phyloP scores from a whole-genome alignment of 2,113 vertebrate species.

The Todiramphus chloris region DNA sequence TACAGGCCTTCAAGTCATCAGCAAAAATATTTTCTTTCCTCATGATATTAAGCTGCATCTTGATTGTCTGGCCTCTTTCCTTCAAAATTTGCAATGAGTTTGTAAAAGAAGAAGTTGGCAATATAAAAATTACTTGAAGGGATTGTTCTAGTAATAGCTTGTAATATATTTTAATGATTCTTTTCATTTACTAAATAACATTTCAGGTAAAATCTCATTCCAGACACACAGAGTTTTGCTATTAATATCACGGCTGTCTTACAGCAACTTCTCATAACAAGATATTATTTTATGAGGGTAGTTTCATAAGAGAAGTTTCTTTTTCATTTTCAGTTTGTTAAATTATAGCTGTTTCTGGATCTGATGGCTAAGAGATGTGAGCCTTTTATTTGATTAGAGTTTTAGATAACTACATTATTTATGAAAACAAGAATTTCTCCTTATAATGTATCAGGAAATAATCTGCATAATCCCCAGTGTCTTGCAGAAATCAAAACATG shows the following conservation, averaged over 20 bases:
- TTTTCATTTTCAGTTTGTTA: conserved; percentile 33
- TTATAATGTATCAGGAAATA: conserved; percentile 52
- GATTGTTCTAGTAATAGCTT: conserved; percentile 54
- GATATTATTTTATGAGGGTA: conserved; percentile 53
- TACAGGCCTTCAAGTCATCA: background rate
- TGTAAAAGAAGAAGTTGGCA: conserved; percentile 63
- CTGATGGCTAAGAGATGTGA: conserved; percentile 32
- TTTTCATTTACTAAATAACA: conserved; percentile 69
- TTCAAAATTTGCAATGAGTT: conserved; percentile 44
- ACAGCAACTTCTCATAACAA: conserved; percentile 50
- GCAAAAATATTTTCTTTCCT: background rate
- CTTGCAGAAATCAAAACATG: conserved; percentile 58
- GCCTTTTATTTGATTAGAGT: conserved; percentile 56
- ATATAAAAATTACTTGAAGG: conserved; percentile 59
- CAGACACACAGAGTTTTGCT: conserved; percentile 52
- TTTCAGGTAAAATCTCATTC: conserved; percentile 54
- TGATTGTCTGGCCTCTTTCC: background rate
- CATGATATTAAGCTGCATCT: background rate
- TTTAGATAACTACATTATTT: conserved; percentile 48
- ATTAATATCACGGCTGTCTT: conserved; percentile 44
- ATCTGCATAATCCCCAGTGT: conserved; percentile 41
- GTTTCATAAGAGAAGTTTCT: conserved; percentile 46
- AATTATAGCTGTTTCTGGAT: conserved; percentile 58
- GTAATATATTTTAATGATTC: conserved; percentile 65
- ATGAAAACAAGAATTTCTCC: conserved; percentile 51